Evolutionary conservation across 37 sponge, comb jelly and placozoan species (phyloP).

Genomic region (Crambe crambe): DNA sequence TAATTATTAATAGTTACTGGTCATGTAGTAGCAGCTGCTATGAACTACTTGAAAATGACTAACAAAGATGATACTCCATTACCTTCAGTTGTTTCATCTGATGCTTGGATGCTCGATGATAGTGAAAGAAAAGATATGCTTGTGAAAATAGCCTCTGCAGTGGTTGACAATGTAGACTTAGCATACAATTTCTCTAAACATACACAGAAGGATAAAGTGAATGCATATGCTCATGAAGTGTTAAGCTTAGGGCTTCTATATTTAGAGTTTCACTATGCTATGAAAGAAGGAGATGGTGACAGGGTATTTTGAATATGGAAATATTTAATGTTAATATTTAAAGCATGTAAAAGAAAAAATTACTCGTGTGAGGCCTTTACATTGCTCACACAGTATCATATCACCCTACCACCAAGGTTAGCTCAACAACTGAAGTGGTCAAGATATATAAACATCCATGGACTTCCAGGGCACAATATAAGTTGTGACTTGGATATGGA

Average conservation of each 20-base stretch:
- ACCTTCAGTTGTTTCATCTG: no score
- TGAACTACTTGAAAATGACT: no score
- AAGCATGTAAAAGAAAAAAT: neutral
- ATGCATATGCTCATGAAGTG: neutral
- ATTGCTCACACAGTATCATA: neutral
- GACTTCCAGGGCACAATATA: neutral
- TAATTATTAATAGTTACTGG: no score
- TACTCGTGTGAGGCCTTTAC: neutral
- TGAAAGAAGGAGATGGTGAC: slow-evolving; percentile 17
- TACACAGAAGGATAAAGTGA: neutral
- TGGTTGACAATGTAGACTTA: no score
- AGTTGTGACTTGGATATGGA: neutral
- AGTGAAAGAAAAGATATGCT: no score
- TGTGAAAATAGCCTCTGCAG: no score
- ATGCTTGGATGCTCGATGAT: no score
- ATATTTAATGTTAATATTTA: neutral
- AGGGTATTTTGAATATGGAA: slow-evolving; percentile 1
- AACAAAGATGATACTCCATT: no score
- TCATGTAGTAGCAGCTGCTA: no score
- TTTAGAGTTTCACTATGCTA: neutral
- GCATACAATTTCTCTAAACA: no score
- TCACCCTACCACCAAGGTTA: neutral
- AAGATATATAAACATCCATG: neutral
- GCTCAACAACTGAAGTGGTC: neutral
- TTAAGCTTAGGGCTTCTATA: neutral